These are phyloP conservation scores for Lasius fuliginosus DNA, from an alignment of 2,888 invertebrate species.

Conservation along the genomic window DNA sequence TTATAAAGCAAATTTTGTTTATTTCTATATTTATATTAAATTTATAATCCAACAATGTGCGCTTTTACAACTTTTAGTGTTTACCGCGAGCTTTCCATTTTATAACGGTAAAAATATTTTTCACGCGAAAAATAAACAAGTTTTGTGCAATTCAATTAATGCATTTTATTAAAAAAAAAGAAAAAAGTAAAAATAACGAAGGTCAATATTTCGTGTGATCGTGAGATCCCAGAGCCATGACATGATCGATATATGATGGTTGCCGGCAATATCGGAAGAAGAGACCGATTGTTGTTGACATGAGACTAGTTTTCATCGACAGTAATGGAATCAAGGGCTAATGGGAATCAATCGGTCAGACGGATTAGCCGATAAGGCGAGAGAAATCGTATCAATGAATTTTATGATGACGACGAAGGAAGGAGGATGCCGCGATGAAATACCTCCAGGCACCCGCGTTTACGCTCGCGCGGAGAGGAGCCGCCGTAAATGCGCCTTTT, in stretches of 20 bases:
- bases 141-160: neutral
- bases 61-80: neutral
- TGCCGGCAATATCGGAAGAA: slow-evolving; percentile 29
- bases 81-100: neutral
- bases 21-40: neutral
- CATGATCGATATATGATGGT: slow-evolving; percentile 51
- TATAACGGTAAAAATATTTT: slow-evolving; percentile 2
- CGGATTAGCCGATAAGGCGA: slow-evolving; percentile 72
- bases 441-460: slow-evolving; percentile 9
- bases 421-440: slow-evolving; percentile 14
- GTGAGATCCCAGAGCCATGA: slow-evolving; percentile 53
- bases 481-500: slow-evolving; percentile 62
- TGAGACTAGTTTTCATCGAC: slow-evolving; percentile 57
- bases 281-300: slow-evolving; percentile 59
- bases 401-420: slow-evolving; percentile 63
- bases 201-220: slow-evolving; percentile 29
- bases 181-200: neutral
- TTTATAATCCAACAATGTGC: neutral
- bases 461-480: neutral
- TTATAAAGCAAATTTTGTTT: neutral
- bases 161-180: slow-evolving; percentile 3
- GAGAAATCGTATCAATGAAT: slow-evolving; percentile 65
- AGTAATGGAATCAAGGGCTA: slow-evolving; percentile 79
- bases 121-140: slow-evolving; percentile 1
- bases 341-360: slow-evolving; percentile 74